Evolutionary conservation across 2,888 invertebrate species (phyloP).

Genomic region (Sinohyriopsis cumingii): DNA sequence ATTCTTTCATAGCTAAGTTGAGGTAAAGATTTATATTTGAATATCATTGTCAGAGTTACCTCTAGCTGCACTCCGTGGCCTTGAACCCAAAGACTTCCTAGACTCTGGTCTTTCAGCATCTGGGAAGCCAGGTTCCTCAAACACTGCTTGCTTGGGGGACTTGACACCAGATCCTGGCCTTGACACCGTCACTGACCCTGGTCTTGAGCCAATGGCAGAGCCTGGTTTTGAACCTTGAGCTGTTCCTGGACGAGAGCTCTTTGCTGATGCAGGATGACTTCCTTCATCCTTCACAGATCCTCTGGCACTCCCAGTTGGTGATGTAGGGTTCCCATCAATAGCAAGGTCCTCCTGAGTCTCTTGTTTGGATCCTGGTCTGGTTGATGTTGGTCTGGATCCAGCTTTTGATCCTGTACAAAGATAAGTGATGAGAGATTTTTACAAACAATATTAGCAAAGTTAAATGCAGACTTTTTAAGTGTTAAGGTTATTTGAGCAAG

Average conservation of each 20-base stretch:
- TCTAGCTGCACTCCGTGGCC: slow-evolving; percentile 33
- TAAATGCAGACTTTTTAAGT: no score
- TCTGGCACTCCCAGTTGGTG: slow-evolving; percentile 30
- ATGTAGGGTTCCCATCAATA: neutral
- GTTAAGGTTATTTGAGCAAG: no score
- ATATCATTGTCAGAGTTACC: neutral
- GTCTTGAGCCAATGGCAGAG: slow-evolving; percentile 34
- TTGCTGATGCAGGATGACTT: slow-evolving; percentile 9
- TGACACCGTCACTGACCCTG: slow-evolving; percentile 36
- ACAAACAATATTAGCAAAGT: no score
- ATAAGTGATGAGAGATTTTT: no score
- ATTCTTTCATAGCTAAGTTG: no score
- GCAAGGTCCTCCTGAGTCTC: no score
- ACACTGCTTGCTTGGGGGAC: slow-evolving; percentile 8
- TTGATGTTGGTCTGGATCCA: slow-evolving; percentile 8
- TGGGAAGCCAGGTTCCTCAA: slow-evolving; percentile 17
- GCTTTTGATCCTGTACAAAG: neutral
- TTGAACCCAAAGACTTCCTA: slow-evolving; percentile 9
- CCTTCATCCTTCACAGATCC: slow-evolving; percentile 16
- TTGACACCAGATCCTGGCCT: slow-evolving; percentile 33
- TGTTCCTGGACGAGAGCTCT: slow-evolving; percentile 22
- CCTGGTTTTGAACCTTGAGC: slow-evolving; percentile 39
- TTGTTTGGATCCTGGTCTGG: slow-evolving; percentile 2
- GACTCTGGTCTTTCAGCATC: slow-evolving; percentile 5
- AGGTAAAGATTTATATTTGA: no score